phyloP scores from a whole-genome alignment of 2,113 vertebrate species.

The Macrotus californicus region DNA sequence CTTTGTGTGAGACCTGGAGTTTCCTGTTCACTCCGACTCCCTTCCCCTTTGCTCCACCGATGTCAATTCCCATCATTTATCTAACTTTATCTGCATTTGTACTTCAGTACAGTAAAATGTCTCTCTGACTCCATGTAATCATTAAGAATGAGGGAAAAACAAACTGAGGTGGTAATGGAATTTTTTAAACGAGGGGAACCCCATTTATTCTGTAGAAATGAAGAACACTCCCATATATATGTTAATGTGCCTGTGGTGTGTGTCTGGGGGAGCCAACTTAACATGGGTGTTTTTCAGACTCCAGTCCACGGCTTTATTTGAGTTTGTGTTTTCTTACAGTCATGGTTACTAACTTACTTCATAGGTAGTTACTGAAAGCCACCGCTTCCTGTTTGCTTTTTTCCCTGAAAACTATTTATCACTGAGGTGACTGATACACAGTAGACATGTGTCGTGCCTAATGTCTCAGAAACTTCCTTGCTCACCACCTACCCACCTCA shows the following conservation, averaged over 20 bases:
- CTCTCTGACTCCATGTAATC: neutral
- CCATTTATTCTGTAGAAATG: neutral
- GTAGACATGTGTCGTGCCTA: neutral
- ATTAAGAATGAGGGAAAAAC: neutral
- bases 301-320: neutral
- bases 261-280: neutral
- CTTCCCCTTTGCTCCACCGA: neutral
- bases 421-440: neutral
- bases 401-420: neutral
- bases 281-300: neutral
- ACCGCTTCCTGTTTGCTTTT: slow-evolving; percentile 43
- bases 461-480: neutral
- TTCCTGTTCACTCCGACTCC: neutral
- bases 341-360: neutral
- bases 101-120: neutral
- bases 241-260: neutral
- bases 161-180: neutral
- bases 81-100: neutral
- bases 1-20: neutral
- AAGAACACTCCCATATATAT: neutral
- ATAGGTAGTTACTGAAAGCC: slow-evolving; percentile 1
- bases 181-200: neutral
- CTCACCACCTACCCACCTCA: neutral
- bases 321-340: neutral
- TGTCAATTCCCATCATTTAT: neutral